These are phyloP conservation scores for rat (Rattus norvegicus) DNA, from an alignment of 2,113 vertebrate genomes.

Conservation along the genomic window DNA sequence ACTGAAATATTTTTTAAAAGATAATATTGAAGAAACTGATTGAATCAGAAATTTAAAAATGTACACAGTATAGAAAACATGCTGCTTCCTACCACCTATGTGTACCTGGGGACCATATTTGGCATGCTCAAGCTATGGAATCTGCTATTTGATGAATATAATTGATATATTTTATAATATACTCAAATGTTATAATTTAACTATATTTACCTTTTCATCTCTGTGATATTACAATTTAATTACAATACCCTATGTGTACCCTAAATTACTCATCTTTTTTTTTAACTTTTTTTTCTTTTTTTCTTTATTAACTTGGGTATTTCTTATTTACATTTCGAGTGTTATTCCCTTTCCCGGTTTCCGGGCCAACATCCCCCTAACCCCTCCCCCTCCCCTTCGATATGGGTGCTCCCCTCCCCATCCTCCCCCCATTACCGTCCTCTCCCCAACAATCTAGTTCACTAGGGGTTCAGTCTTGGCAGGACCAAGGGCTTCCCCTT, in stretches of 20 bases:
- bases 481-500: too few species aligned
- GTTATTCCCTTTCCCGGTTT: too few species aligned
- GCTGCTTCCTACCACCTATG: neutral
- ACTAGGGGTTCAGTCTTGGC: too few species aligned
- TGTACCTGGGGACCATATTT: neutral
- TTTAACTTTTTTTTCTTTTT: neutral
- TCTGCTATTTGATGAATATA: neutral
- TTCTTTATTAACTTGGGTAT: neutral
- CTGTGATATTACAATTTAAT: neutral
- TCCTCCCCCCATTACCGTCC: too few species aligned
- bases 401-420: too few species aligned
- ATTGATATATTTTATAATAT: conserved; percentile 17
- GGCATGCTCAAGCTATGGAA: neutral
- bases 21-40: neutral
- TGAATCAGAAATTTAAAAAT: conserved; percentile 12
- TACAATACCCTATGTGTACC: neutral
- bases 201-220: neutral
- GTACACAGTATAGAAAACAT: neutral
- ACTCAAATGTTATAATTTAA: neutral
- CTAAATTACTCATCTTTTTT: neutral
- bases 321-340: too few species aligned
- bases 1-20: neutral
- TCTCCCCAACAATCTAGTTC: too few species aligned
- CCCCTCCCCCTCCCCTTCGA: too few species aligned
- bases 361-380: too few species aligned